Evolutionary conservation across 2,797 vertebrate species (phyloP).

Genomic region (Hippoglossus hippoglossus): DNA sequence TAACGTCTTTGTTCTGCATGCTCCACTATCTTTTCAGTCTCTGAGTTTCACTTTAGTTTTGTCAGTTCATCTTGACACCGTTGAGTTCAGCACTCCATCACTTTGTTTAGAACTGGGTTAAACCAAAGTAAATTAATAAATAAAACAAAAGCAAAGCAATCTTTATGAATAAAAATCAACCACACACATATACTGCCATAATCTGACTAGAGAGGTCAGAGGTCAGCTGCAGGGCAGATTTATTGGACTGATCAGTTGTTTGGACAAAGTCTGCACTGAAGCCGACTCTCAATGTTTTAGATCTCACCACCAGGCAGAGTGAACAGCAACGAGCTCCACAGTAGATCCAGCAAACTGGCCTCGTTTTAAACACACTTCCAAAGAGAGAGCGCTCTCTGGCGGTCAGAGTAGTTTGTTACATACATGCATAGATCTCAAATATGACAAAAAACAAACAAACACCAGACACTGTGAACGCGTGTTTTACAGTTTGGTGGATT

Average conservation of each 20-base stretch:
- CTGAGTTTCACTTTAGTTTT: no score
- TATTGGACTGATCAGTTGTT: not conserved
- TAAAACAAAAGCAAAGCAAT: not conserved
- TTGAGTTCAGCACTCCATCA: no score
- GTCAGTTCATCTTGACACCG: no score
- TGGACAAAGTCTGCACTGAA: not conserved
- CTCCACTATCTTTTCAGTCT: no score
- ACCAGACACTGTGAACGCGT: no score
- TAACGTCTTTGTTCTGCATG: not conserved
- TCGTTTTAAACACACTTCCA: not conserved
- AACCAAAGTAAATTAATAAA: not conserved
- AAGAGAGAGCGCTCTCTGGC: slow-evolving; percentile 6
- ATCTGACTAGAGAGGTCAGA: slow-evolving; percentile 28
- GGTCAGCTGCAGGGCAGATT: slow-evolving; percentile 8
- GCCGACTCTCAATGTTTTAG: not conserved
- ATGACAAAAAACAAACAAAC: not conserved
- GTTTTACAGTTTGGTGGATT: no score
- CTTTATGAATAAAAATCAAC: not conserved
- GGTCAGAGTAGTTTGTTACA: slow-evolving; percentile 10
- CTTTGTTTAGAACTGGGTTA: no score
- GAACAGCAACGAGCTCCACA: not conserved
- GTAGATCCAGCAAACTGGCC: not conserved
- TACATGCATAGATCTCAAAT: not conserved
- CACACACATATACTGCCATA: not conserved
- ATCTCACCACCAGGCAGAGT: not conserved